Evolutionary conservation across 2,888 invertebrate genomes (phyloP), one percentile per base, ranked within the genome.

Genomic region (Euzophera pinguis): DNA sequence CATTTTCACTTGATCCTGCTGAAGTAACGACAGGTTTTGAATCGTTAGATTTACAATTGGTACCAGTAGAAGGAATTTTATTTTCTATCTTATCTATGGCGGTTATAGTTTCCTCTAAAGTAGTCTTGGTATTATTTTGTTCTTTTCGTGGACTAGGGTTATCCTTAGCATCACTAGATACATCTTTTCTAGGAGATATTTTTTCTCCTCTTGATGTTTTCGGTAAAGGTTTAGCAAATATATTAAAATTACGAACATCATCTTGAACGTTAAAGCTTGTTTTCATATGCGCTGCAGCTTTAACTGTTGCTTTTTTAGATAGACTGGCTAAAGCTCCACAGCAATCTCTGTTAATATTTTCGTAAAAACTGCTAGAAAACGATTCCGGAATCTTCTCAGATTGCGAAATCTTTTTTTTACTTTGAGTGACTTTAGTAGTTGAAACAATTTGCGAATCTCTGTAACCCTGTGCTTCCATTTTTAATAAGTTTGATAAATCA

Each of bases 121-220:
- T 13, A 3, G 17, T 29, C 12, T 42, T 51, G 41, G 42, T 41
- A 37, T 61, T 67, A 47, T 14, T 54, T 67, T 62, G 13, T 52
- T 77, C 72, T 97, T 55, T 97, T 95, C 82, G 96, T 95, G 84
- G 96, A 96, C 63, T 96, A 94, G 69, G 91, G 5, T 10, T 57
- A 91, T 66, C 92, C 96, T 71, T 73, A 22, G 56, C 43, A 13
- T 79, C 76, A 53, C 78, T 77, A 51, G 53, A 41, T 22, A 52
- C 45, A 16, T 84, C 85, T 69, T 86, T 86, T 62, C 75, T 83
- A 7, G 86, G 88, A n/a, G 87, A 84, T 32, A 59, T 60, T 70
- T 84, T 88, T 17, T 88, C 89, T 34, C 60, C 57, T 60, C 63
- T 81, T 1, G 69, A 59, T 34, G 65, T 61, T 72, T 81, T 88